A percentile compares a stretch with the other conserved stretches of the same genome.
Evolutionary conservation across 2,113 vertebrate species (phyloP).

Genomic region (Empidonax alnorum): DNA sequence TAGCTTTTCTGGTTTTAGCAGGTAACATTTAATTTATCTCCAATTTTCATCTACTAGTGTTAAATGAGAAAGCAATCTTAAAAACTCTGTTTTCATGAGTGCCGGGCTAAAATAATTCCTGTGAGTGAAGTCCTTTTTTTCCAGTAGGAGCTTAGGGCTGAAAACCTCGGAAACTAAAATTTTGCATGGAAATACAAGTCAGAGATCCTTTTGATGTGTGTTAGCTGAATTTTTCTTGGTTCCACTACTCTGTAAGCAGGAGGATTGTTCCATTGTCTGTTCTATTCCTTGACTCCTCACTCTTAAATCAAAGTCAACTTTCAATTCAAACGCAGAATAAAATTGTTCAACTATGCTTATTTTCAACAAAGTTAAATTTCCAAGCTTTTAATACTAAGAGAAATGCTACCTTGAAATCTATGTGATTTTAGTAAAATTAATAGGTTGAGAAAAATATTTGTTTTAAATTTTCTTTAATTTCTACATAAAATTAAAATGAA

Average conservation of each 20-base stretch:
- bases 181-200: background rate
- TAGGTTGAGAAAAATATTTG: background rate
- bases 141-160: background rate
- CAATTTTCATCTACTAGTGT: background rate
- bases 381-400: background rate
- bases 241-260: background rate
- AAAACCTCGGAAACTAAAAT: background rate
- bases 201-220: background rate
- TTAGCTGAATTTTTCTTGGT: background rate
- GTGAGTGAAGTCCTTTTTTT: background rate
- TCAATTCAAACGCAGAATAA: background rate
- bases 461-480: background rate
- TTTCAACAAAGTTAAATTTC: background rate
- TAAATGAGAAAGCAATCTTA: background rate
- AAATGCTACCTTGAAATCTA: background rate
- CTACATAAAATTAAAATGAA: background rate
- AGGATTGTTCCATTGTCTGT: background rate
- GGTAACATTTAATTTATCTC: background rate
- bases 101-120: background rate
- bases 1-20: background rate
- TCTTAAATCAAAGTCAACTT: background rate
- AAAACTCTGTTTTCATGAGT: background rate
- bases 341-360: background rate
- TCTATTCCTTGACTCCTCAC: background rate
- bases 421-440: background rate